These are phyloP conservation scores for Procavia capensis DNA, from an alignment of 2,113 vertebrate species.

Conservation along the genomic window DNA sequence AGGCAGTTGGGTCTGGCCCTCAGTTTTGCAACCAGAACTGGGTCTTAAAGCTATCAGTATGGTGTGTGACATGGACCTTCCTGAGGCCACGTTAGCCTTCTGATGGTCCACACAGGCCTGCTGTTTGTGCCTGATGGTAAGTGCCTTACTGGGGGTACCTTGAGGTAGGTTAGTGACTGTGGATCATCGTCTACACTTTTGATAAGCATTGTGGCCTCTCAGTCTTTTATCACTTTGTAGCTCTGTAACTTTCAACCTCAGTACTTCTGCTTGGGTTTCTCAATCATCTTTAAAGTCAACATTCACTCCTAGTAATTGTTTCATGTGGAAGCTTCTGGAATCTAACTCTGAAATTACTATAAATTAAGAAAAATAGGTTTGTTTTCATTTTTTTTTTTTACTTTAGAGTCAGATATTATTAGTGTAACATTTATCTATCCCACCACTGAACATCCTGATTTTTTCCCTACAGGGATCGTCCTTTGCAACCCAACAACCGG, in stretches of 20 bases:
- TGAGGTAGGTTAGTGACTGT: neutral
- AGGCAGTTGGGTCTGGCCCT: neutral
- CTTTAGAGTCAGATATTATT: neutral
- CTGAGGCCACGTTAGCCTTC: rapidly evolving
- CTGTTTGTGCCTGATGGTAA: rapidly evolving
- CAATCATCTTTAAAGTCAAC: neutral
- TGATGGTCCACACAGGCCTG: rapidly evolving
- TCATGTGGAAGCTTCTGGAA: neutral
- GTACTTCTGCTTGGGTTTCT: neutral
- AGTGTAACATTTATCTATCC: no score
- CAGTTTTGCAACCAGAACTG: rapidly evolving
- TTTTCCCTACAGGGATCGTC: slow-evolving; percentile 88
- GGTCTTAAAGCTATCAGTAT: rapidly evolving
- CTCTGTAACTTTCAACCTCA: rapidly evolving
- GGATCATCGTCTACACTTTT: neutral
- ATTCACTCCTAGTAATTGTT: neutral
- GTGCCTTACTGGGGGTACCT: neutral
- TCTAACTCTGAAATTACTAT: neutral
- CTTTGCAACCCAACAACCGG: slow-evolving; percentile 87
- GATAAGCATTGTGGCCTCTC: neutral
- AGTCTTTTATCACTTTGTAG: neutral
- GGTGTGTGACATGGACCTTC: neutral
- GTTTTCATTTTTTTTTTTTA: neutral
- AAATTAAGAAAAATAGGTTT: neutral
- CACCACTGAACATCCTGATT: neutral